These are phyloP conservation scores for Bradynema listronoti DNA, from an alignment of 1,140 invertebrate genomes.

Conservation along the genomic window DNA sequence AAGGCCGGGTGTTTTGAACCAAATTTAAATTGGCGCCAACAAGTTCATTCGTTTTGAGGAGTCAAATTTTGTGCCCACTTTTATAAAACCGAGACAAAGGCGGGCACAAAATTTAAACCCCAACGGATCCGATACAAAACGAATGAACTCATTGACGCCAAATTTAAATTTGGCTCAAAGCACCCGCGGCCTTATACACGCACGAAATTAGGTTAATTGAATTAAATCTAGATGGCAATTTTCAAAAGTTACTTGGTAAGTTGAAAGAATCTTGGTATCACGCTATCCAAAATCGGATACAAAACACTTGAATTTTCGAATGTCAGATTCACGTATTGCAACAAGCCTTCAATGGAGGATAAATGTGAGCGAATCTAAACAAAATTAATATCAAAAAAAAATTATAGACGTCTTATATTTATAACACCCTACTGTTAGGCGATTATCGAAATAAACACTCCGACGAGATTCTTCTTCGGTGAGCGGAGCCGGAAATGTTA, in stretches of 20 bases:
- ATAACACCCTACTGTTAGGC: slow-evolving; percentile 31
- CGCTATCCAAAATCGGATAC: slow-evolving; percentile 29
- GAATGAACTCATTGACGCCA: no score
- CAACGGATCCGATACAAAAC: no score
- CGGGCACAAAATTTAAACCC: no score
- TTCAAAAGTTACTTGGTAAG: slow-evolving; percentile 27
- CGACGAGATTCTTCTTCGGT: slow-evolving; percentile 23
- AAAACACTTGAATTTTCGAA: slow-evolving; percentile 25
- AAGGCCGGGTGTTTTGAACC: no score
- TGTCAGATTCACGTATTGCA: slow-evolving; percentile 40
- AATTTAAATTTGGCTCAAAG: no score
- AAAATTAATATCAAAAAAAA: neutral
- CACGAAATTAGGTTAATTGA: no score
- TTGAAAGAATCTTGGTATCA: slow-evolving; percentile 31
- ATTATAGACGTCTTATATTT: slow-evolving; percentile 5
- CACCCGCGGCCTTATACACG: no score
- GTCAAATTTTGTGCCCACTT: no score
- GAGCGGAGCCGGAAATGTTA: neutral
- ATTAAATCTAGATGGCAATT: neutral
- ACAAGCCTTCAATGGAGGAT: slow-evolving; percentile 41
- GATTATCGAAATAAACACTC: slow-evolving; percentile 25
- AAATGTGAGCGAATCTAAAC: slow-evolving; percentile 47
- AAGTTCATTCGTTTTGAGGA: no score
- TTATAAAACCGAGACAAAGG: no score
- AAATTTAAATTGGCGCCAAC: no score